These are phyloP conservation scores for Lepus timidus DNA, from an alignment of 2,113 vertebrate species.

Conservation along the genomic window DNA sequence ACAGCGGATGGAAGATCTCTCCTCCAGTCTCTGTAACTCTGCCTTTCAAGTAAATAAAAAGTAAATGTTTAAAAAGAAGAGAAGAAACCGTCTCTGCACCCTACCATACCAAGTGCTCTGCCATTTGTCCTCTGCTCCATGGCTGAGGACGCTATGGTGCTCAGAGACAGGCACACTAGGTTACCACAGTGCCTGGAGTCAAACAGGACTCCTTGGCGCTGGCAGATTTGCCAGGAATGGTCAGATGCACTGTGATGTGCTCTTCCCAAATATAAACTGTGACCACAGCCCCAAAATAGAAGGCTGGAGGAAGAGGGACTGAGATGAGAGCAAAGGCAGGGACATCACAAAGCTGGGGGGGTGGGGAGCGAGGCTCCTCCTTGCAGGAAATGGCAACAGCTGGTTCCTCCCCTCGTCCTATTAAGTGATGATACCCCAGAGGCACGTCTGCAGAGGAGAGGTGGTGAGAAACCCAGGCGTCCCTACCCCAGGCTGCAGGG, in stretches of 20 bases:
- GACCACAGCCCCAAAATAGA: slow-evolving; percentile 85
- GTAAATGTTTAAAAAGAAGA: background rate
- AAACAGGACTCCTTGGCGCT: slow-evolving; percentile 52
- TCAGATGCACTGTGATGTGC: slow-evolving; percentile 79
- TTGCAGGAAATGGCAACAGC: slow-evolving; percentile 74
- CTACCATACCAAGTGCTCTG: background rate
- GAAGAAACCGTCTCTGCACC: background rate
- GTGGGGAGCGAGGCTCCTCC: slow-evolving; percentile 30
- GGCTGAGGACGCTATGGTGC: slow-evolving; percentile 26
- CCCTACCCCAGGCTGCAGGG: background rate
- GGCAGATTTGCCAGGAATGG: slow-evolving; percentile 75
- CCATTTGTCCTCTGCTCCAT: slow-evolving; percentile 20
- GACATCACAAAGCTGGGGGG: slow-evolving; percentile 14
- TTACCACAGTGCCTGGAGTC: slow-evolving; percentile 46
- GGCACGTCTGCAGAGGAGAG: slow-evolving; percentile 17
- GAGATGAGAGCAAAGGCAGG: slow-evolving; percentile 71
- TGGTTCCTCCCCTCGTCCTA: slow-evolving; percentile 58
- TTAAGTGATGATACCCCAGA: slow-evolving; percentile 52
- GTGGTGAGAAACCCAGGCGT: slow-evolving; percentile 17
- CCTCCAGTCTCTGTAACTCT: no score
- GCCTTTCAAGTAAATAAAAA: no score
- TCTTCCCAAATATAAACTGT: slow-evolving; percentile 85
- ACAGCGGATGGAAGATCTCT: no score
- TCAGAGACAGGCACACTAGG: background rate
- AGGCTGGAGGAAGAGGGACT: slow-evolving; percentile 75